Percentiles rank a stretch among this genome's conserved stretches.
phyloP scores from a whole-genome alignment of 2,113 vertebrate species.

The Trichechus manatus region DNA sequence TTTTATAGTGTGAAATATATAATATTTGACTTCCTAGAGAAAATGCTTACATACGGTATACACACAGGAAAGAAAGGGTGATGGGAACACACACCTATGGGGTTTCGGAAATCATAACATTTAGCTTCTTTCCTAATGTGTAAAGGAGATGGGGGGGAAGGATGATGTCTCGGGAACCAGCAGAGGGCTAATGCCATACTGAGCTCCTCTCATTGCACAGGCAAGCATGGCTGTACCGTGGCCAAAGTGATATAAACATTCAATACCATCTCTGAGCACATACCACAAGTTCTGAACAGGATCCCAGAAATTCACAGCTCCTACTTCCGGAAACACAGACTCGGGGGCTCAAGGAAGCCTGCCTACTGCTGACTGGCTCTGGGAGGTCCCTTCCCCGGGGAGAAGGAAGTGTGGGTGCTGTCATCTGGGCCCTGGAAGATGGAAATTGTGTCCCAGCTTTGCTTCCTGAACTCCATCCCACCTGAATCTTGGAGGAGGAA shows the following conservation, averaged over 20 bases:
- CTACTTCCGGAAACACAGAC: constrained; percentile 56
- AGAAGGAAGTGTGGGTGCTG: constrained; percentile 1
- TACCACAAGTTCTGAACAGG: constrained; percentile 61
- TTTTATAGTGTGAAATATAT: constrained; percentile 68
- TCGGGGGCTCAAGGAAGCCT: neutral
- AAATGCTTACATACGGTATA: constrained; percentile 50
- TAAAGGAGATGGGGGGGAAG: neutral
- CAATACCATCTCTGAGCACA: constrained; percentile 67
- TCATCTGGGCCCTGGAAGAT: neutral
- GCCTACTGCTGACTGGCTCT: neutral
- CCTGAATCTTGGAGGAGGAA: neutral
- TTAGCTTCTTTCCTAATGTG: constrained; percentile 16
- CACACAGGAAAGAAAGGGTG: constrained; percentile 40
- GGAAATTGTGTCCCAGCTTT: constrained; percentile 48
- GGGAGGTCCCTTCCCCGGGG: neutral
- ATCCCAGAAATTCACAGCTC: constrained; percentile 66
- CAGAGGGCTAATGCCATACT: constrained; percentile 53
- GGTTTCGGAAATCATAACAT: neutral
- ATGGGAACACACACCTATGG: constrained; percentile 49
- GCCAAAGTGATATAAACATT: constrained; percentile 75
- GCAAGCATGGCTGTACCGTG: constrained; percentile 39
- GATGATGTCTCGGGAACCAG: neutral
- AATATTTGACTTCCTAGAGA: constrained; percentile 67
- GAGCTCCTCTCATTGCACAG: constrained; percentile 41
- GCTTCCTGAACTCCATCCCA: neutral